Evolutionary conservation across 2,888 invertebrate species (phyloP), one percentile per base, ranked within the genome.

Genomic region (Amphipyra tragopoginis): DNA sequence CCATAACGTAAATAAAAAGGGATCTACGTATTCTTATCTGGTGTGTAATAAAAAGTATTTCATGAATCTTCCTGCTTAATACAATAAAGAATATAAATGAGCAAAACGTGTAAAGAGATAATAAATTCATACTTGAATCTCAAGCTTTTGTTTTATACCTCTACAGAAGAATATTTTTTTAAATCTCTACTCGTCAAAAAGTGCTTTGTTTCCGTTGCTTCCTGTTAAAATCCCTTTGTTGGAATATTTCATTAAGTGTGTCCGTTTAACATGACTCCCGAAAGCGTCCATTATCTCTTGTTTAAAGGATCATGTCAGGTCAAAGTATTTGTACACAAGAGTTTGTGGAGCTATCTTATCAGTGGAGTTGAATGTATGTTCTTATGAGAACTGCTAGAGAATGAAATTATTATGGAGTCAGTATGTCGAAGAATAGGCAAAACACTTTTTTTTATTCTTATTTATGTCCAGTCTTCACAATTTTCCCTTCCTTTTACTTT

Each of bases 161-260:
- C 10, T 1, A 29, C 6, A 39, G 14, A 21, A 26, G 34, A 51
- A n/a, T 8, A 2, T 15, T 38, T 56, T 51, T 54, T 59, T 54
- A n/a, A 52, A 72, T 62, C 42, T 68, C 21, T 15, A 7, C 14
- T 36, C 49, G 52, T 13, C 14, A 57, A 52, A 66, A 64, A 57
- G 10, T 33, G 33, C 39, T 65, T 60, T 69, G 65, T 73, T 69
- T 54, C 42, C 38, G 51, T 11, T 10, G 42, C n/a, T 62, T 53
- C 44, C 54, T 40, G 44, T 58, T 52, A 8, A 43, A 62, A 48
- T 43, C 21, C 45, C 43, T 65, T 73, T 73, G 49, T 62, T 50
- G 45, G 11, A 42, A 53, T 54, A 40, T 62, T 72, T 69, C 21
- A 65, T 65, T 56, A 39, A 44, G 61, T 29, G 40, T 53, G 52